phyloP scores from a whole-genome alignment of 2,113 vertebrate species.

The Poeciliopsis retropinna region DNA sequence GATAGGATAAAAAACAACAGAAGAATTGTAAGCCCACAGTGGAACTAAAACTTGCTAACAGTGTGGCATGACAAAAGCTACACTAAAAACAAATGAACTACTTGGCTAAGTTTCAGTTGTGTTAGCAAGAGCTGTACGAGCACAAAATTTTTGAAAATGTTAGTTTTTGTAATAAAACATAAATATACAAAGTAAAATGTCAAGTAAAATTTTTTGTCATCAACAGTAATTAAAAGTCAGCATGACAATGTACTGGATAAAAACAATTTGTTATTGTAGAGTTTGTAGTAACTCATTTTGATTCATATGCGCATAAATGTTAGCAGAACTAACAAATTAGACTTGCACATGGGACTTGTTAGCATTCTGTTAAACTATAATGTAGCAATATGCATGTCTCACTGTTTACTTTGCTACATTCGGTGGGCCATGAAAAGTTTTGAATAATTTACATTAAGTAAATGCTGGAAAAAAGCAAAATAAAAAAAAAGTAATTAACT shows the following conservation, averaged over 20 bases:
- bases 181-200: neutral
- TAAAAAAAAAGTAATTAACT: slow-evolving; percentile 26
- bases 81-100: slow-evolving; percentile 11
- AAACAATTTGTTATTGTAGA: too few relatives aligned
- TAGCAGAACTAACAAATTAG: too few relatives aligned
- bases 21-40: slow-evolving; percentile 89
- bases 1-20: slow-evolving; percentile 91
- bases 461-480: neutral
- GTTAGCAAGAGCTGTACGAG: too few relatives aligned
- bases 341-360: neutral
- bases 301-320: too few relatives aligned
- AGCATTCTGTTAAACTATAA: neutral
- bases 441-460: neutral
- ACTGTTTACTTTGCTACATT: neutral
- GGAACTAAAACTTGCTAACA: slow-evolving; percentile 50
- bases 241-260: neutral
- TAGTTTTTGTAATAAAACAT: neutral
- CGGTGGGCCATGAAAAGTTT: neutral
- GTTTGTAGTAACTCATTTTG: too few relatives aligned
- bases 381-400: neutral
- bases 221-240: neutral
- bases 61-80: slow-evolving; percentile 19
- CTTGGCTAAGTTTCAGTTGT: slow-evolving; percentile 40
- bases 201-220: neutral
- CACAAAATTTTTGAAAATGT: neutral